Conservation (phyloP, 2,888 invertebrate species). For the Alloscopus bannaensis region DNA sequence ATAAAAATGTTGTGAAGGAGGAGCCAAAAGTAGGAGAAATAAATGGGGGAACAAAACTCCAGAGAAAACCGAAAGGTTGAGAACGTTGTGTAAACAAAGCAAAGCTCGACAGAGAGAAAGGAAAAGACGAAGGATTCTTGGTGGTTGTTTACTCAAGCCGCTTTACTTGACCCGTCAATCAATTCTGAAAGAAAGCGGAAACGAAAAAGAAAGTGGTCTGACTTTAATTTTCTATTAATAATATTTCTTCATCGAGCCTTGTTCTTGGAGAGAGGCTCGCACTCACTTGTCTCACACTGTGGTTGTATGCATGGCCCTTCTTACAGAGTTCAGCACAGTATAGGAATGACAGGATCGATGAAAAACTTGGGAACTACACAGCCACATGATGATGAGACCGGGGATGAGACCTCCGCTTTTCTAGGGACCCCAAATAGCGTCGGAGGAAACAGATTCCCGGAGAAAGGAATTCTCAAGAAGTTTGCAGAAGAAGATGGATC, state of each 20-base stretch:
- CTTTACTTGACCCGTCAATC: slow-evolving; percentile 63
- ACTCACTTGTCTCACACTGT: neutral
- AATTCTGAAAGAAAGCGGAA: slow-evolving; percentile 56
- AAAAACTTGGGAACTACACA: slow-evolving; percentile 70
- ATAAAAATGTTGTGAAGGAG: slow-evolving; percentile 15
- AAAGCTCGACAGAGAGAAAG: neutral
- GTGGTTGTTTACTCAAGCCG: slow-evolving; percentile 56
- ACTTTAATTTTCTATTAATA: slow-evolving; percentile 58
- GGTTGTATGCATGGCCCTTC: too few species aligned
- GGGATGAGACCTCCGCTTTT: slow-evolving; percentile 87
- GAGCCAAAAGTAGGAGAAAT: neutral
- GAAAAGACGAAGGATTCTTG: slow-evolving; percentile 14
- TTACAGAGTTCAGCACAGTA: slow-evolving; percentile 72
- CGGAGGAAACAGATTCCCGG: slow-evolving; percentile 78
- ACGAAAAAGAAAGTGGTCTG: slow-evolving; percentile 41
- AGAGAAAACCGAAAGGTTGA: slow-evolving; percentile 20
- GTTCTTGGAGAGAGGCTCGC: too few species aligned
- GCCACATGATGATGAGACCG: slow-evolving; percentile 71
- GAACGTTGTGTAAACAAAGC: slow-evolving; percentile 22
- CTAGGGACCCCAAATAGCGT: slow-evolving; percentile 78
- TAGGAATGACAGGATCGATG: slow-evolving; percentile 73
- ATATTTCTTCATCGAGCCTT: slow-evolving; percentile 37
- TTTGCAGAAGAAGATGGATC: slow-evolving; percentile 72
- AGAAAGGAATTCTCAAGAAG: slow-evolving; percentile 95
- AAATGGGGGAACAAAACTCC: slow-evolving; percentile 20